These are phyloP conservation scores for Oppia nitens DNA, from an alignment of 1,140 invertebrate species.

Conservation along the genomic window DNA sequence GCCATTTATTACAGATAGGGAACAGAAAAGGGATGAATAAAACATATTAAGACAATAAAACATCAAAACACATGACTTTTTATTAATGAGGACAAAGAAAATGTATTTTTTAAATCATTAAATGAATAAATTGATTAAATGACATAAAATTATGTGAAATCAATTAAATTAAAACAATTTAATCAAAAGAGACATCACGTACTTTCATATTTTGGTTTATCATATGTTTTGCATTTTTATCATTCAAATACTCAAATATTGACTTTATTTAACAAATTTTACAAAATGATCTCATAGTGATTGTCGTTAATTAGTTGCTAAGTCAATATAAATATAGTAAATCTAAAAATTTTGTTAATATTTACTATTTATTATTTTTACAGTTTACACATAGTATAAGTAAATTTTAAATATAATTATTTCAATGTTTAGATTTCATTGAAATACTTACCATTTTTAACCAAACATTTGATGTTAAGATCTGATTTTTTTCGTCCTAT, in stretches of 20 bases:
- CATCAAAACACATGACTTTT: neutral
- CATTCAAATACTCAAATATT: neutral
- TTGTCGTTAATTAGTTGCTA: too few relatives aligned
- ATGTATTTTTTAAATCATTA: too few relatives aligned
- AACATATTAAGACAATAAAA: neutral
- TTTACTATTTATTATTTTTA: too few relatives aligned
- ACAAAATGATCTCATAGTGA: too few relatives aligned
- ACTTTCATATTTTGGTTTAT: neutral
- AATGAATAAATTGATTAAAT: too few relatives aligned
- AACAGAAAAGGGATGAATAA: conserved; percentile 27
- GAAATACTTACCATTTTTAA: conserved; percentile 78
- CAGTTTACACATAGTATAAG: too few relatives aligned
- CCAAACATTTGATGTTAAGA: conserved; percentile 89
- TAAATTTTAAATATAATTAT: neutral
- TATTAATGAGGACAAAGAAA: neutral
- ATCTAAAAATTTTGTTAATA: too few relatives aligned
- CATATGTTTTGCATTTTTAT: neutral
- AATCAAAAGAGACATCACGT: neutral
- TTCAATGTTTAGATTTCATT: neutral
- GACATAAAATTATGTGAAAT: too few relatives aligned
- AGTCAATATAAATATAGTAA: too few relatives aligned
- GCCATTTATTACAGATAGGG: conserved; percentile 18
- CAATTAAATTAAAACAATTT: too few relatives aligned
- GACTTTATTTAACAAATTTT: neutral
- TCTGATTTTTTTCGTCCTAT: conserved; percentile 71